Conservation (phyloP, 1,140 invertebrate genomes). For the Fopius arisanus region DNA sequence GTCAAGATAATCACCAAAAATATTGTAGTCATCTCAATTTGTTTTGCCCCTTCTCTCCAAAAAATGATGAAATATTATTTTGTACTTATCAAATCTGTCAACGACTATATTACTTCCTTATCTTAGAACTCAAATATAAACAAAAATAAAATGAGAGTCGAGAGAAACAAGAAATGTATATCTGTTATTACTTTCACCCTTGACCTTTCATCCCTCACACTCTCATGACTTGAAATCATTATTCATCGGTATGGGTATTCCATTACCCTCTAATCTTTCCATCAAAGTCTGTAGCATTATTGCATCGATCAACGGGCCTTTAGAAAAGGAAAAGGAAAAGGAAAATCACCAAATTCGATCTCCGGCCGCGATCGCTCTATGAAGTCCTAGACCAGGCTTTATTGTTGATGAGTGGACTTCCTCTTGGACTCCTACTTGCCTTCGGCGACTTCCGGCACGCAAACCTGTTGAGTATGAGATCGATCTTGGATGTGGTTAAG, state of each 20-base stretch:
- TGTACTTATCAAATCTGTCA: constrained; percentile 2
- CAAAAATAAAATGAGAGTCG: not conserved
- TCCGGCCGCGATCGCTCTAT: constrained; percentile 22
- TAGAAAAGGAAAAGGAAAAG: not conserved
- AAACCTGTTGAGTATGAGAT: constrained; percentile 54
- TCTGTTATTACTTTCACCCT: not conserved
- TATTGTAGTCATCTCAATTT: not conserved
- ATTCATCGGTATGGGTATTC: not conserved
- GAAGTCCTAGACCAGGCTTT: constrained; percentile 3
- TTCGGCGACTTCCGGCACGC: constrained; percentile 52
- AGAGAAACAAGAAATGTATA: not conserved
- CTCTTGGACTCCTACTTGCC: constrained; percentile 36
- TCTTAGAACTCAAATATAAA: not conserved
- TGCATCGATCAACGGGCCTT: not conserved
- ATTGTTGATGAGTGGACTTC: constrained; percentile 54
- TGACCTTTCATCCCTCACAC: not conserved
- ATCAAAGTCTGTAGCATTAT: not conserved
- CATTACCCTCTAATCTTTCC: not conserved
- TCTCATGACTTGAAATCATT: not conserved
- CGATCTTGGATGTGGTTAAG: not conserved
- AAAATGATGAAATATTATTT: not conserved
- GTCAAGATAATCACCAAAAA: not conserved
- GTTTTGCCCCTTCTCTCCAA: not conserved
- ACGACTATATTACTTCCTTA: not conserved
- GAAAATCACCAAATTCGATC: constrained; percentile 13